These are phyloP conservation scores for Oceanites oceanicus DNA, from an alignment of 2,113 vertebrate genomes.

Conservation along the genomic window DNA sequence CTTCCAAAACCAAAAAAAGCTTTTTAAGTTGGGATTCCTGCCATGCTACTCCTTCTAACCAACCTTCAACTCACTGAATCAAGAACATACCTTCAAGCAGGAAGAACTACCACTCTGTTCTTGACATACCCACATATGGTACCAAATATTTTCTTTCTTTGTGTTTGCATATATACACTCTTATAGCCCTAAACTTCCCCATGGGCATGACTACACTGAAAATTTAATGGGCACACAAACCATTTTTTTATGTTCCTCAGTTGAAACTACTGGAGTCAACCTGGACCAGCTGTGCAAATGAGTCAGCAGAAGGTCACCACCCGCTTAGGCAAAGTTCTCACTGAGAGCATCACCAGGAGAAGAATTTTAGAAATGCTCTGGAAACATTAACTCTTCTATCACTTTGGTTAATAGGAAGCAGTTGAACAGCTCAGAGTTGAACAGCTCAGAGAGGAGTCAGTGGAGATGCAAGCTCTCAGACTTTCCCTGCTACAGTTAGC, in stretches of 20 bases:
- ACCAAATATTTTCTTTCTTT: background rate
- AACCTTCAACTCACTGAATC: background rate
- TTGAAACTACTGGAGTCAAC: background rate
- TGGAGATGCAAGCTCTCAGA: background rate
- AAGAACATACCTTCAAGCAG: background rate
- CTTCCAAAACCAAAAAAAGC: background rate
- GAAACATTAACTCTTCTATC: background rate
- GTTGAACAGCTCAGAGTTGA: background rate
- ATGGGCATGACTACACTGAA: background rate
- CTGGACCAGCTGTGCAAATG: background rate
- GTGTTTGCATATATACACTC: fast-evolving
- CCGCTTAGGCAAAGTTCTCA: background rate
- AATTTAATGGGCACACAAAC: background rate
- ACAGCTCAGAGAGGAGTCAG: background rate
- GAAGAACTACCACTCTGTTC: background rate
- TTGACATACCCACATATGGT: background rate
- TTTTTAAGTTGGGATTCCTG: background rate
- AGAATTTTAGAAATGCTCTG: background rate
- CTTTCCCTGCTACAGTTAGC: background rate
- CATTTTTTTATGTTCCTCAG: background rate
- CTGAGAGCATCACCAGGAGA: background rate
- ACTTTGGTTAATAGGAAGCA: background rate
- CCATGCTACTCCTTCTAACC: background rate
- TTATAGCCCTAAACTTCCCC: background rate
- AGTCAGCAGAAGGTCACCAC: background rate